Base-by-base conservation (phyloP, 2,797 vertebrate genomes). In the Coccyzus lansbergi region DNA sequence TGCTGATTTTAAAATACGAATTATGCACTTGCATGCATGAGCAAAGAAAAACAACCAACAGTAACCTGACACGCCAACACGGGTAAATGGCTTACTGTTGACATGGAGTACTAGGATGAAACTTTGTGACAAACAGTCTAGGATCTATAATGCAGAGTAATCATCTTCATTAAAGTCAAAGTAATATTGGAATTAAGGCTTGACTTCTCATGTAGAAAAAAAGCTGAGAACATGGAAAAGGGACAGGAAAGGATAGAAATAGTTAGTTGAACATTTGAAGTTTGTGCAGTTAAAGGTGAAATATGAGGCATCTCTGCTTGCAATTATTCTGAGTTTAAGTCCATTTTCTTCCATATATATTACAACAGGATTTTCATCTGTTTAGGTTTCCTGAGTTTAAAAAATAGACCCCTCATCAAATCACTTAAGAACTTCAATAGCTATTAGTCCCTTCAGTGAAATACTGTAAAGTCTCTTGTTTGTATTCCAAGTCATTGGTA, bases 351-450 rank as follows among this genome's bases (percentile, higher is more conserved):
- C 60, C 49, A 31, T 33, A 14, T 13, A 9, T n/a, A 49, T 58
- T 83, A 15, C 10, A 87, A 55, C 14, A 34, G 12, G 5, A 51
- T 91, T 91, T 86, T 81, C 4, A 67, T 80, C 48, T 69, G 4
- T 69, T 88, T 72, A 62, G 19, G 9, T 70, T 88, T 81, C 21
- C 59, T 49, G 36, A 64, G 7, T 86, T 93, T 59, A 38, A 70
- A 69, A 86, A 79, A 51, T 52, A 74, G 16, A 1, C 7, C 5
- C 4, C 10, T 86, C 46, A 75, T 62, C 49, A 74, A 38, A 68
- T 90, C 71, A 64, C 15, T 82, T 82, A 90, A 64, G 53, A 74
- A 58, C 49, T 88, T 94, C 49, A 80, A 22, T 64, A 85, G 17
- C 42, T 77, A 36, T 88, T 76, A 85, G 64, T 67, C 19, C 22